Evolutionary conservation across 2,888 invertebrate species (phyloP).

Genomic region (Metopia argyrocephala): DNA sequence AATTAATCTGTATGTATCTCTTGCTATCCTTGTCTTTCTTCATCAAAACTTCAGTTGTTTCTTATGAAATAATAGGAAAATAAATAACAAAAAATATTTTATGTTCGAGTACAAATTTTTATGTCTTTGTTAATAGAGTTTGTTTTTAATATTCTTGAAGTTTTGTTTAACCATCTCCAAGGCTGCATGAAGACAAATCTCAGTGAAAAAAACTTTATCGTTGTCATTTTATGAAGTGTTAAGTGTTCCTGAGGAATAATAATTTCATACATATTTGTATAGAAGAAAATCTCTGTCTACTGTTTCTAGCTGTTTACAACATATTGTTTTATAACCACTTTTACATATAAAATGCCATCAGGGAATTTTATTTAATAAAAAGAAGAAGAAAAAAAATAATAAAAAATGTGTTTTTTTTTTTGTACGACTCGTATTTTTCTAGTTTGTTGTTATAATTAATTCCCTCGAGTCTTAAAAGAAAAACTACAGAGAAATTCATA

Average conservation of each 20-base stretch:
- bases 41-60: not conserved
- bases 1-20: not conserved
- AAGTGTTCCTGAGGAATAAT: conserved; percentile 64
- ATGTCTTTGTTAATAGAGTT: conserved; percentile 63
- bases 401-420: conserved; percentile 36
- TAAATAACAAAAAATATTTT: conserved; percentile 9
- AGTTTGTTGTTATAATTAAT: conserved; percentile 58
- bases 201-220: conserved; percentile 54
- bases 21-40: not conserved
- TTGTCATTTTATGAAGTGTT: conserved; percentile 65
- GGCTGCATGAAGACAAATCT: too few relatives aligned
- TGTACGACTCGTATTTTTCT: not conserved
- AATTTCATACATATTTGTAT: conserved; percentile 53
- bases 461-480: conserved; percentile 41
- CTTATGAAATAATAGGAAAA: conserved; percentile 44
- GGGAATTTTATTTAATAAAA: conserved; percentile 55
- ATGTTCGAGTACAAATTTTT: conserved; percentile 62
- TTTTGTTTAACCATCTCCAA: not conserved
- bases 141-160: conserved; percentile 59
- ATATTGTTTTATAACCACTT: conserved; percentile 41
- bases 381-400: conserved; percentile 18
- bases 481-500: conserved; percentile 13
- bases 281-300: not conserved
- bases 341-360: conserved; percentile 40
- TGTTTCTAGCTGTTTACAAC: not conserved